Conservation (phyloP, 1,140 invertebrate genomes). For the Cydia splendana region DNA sequence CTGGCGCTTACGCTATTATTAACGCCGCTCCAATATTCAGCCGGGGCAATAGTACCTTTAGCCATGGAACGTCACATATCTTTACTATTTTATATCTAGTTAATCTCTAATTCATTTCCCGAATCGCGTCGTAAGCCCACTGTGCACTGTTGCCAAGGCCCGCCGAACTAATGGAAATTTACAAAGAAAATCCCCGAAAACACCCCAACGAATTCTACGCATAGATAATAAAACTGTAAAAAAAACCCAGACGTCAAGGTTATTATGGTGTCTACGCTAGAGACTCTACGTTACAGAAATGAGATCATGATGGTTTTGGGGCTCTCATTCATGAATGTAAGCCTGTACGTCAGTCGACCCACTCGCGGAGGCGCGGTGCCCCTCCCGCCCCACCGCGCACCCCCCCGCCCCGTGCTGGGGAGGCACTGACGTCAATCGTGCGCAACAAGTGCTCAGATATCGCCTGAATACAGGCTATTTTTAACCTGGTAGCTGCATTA, state of each 20-base stretch:
- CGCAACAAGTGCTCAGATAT: constrained; percentile 73
- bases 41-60: no score
- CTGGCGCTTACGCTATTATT: no score
- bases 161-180: not conserved
- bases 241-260: constrained; percentile 7
- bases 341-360: constrained; percentile 65
- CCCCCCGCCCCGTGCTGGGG: constrained; percentile 47
- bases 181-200: not conserved
- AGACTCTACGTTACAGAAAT: constrained; percentile 31
- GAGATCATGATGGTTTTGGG: constrained; percentile 44
- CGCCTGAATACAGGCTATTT: constrained; percentile 21
- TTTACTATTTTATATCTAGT: no score
- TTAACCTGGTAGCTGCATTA: constrained; percentile 28
- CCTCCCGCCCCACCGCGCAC: constrained; percentile 40
- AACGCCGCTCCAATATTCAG: no score
- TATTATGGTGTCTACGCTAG: constrained; percentile 16
- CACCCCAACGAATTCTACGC: not conserved
- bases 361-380: constrained; percentile 37
- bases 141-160: no score
- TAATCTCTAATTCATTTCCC: no score
- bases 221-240: not conserved
- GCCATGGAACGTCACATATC: no score
- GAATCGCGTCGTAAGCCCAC: no score
- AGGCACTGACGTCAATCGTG: constrained; percentile 67
- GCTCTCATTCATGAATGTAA: constrained; percentile 71